Conservation (phyloP, 1,140 invertebrate genomes). For the Subanguina moxae region DNA sequence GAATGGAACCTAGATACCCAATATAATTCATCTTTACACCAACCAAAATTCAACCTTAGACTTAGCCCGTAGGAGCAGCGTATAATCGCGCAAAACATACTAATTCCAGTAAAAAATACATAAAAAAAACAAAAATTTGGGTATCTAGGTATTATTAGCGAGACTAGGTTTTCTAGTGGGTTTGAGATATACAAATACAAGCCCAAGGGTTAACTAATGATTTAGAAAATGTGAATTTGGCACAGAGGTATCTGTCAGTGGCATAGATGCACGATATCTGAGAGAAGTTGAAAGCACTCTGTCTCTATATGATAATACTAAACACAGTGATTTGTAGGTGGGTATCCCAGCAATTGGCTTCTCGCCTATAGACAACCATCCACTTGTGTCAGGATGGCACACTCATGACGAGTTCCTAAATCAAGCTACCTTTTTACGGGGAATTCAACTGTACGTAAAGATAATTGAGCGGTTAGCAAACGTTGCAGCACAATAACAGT, state of each 20-base stretch:
- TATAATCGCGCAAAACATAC: no score
- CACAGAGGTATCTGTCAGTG: slow-evolving; percentile 64
- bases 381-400: slow-evolving; percentile 67
- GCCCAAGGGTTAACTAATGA: no score
- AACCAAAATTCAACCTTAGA: no score
- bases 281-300: slow-evolving; percentile 22
- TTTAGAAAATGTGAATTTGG: slow-evolving; percentile 67
- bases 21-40: no score
- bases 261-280: slow-evolving; percentile 40
- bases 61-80: no score
- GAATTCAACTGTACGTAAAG: slow-evolving; percentile 69
- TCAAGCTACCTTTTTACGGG: slow-evolving; percentile 68
- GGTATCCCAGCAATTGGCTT: slow-evolving; percentile 74
- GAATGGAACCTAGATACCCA: no score
- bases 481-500: slow-evolving; percentile 15
- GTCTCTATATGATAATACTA: neutral
- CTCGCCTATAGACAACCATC: slow-evolving; percentile 74
- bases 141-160: no score
- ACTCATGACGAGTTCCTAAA: slow-evolving; percentile 72
- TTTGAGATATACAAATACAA: no score
- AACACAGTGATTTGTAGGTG: slow-evolving; percentile 53
- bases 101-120: no score
- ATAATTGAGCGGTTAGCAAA: slow-evolving; percentile 37
- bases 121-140: no score
- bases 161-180: no score